A percentile compares a stretch with the other conserved stretches of the same genome.
These are phyloP conservation scores for Propithecus perrieri DNA, from an alignment of 2,797 vertebrate genomes.

Conservation along the genomic window DNA sequence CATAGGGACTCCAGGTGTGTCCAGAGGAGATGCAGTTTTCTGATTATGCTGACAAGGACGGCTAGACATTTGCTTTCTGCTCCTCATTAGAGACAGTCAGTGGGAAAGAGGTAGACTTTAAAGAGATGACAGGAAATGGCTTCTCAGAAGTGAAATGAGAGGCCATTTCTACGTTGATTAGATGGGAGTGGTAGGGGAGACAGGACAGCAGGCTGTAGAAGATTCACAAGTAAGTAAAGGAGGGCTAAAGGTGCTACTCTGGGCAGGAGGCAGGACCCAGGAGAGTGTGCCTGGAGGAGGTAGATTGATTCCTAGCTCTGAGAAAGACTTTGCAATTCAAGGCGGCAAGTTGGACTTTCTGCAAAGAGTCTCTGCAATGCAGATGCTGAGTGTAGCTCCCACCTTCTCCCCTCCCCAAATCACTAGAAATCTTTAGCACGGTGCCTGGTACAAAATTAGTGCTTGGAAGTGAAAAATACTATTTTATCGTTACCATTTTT, in stretches of 20 bases:
- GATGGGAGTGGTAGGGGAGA: neutral
- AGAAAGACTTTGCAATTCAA: neutral
- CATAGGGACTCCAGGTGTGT: neutral
- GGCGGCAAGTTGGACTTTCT: neutral
- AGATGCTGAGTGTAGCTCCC: neutral
- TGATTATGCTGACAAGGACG: neutral
- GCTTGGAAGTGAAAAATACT: neutral
- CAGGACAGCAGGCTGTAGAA: neutral
- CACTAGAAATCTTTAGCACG: neutral
- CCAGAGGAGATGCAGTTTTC: neutral
- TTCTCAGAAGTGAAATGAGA: constrained; percentile 49
- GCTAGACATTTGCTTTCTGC: neutral
- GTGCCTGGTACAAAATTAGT: neutral
- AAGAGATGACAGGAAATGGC: constrained; percentile 46
- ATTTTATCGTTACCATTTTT: neutral
- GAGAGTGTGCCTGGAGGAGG: neutral
- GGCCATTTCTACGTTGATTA: neutral
- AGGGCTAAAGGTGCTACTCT: rapidly evolving
- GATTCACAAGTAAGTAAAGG: neutral
- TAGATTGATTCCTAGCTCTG: neutral
- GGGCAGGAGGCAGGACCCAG: neutral
- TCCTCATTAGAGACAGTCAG: constrained; percentile 30
- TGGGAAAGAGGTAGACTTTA: constrained; percentile 44
- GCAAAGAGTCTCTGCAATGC: neutral
- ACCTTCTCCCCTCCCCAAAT: neutral